Conservation (phyloP, 2,113 vertebrate genomes). For the Malurus elegans region DNA sequence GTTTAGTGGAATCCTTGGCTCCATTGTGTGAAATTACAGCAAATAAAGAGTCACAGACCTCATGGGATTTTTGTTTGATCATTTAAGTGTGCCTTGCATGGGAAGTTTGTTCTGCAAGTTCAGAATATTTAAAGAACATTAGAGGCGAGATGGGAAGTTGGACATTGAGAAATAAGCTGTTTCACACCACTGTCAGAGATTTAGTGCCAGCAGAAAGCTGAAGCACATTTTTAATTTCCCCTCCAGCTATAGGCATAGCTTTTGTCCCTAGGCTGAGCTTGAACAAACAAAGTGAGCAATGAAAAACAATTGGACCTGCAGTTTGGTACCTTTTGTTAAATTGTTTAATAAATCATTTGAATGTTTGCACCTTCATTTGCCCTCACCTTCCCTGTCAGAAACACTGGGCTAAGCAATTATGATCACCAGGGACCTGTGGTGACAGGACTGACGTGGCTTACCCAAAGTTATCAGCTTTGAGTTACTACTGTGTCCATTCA, state of each 20-base stretch:
- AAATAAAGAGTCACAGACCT: not conserved
- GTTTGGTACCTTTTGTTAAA: not conserved
- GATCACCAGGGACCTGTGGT: not conserved
- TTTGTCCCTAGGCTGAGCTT: not conserved
- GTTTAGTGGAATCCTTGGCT: not conserved
- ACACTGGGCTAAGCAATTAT: not conserved
- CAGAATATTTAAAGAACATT: not conserved
- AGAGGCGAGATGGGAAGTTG: not conserved
- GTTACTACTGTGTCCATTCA: not conserved
- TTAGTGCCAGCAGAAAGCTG: not conserved
- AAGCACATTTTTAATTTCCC: not conserved
- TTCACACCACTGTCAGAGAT: not conserved
- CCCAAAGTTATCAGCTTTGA: not conserved
- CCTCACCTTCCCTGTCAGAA: not conserved
- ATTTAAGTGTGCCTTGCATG: not conserved
- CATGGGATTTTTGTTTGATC: not conserved
- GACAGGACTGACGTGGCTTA: not conserved
- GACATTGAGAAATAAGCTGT: not conserved
- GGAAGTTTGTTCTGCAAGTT: not conserved
- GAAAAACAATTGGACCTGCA: not conserved
- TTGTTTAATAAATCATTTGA: not conserved
- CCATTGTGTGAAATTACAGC: accelerated
- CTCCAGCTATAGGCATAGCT: not conserved
- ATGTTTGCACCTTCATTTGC: not conserved
- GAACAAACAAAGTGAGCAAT: not conserved